Base-by-base conservation (phyloP, 2,797 vertebrate genomes). In the Masticophis lateralis region DNA sequence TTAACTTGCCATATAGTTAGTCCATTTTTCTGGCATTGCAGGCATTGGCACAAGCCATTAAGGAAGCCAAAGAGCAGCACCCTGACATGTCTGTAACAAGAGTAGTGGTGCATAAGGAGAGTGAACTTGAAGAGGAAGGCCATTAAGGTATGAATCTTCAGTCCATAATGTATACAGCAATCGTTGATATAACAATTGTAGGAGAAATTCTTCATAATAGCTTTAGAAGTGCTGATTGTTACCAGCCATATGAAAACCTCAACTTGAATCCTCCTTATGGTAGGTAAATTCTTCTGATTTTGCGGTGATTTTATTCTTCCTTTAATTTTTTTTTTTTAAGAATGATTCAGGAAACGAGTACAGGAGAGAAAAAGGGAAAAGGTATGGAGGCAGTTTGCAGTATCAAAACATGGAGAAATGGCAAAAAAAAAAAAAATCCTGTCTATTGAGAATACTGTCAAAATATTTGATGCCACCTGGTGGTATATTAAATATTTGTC, bases 1-100 rank as follows among this genome's bases (percentile, higher is more conserved):
- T 88, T 61, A 92, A 83, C 43, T 89, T 88, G 61, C 53, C 96
- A 95, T 95, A 83, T 95, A 86, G 37, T 94, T 97, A 90, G 96
- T 91, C 90, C 97, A 96, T 79, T 94, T 9, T 95, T 97, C 57
- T 87, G 92, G 96, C 95, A 88, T 9, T 6, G 93, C 97, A 99
- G 99, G 99, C 99, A 27, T 97, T 99, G 98, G 99, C 99, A 96
- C 99, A 99, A 97, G 99, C 99, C 95, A 99, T 99, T 97, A 99
- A 99, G 98, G 99, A 99, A 98, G 99, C 99, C 98, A 98, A 99
- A 98, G 99, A 99, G 97, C 99, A 99, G 97, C 99, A 99, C 98
- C 99, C 99, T 94, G 99, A 99, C 97, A 99, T 99, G 99, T 99
- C 99, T 51, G 99, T 99, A 95, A 99, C 99, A 1, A 98, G 98